These are phyloP conservation scores for Aeoliscus strigatus DNA, from an alignment of 2,797 vertebrate genomes.

Conservation along the genomic window DNA sequence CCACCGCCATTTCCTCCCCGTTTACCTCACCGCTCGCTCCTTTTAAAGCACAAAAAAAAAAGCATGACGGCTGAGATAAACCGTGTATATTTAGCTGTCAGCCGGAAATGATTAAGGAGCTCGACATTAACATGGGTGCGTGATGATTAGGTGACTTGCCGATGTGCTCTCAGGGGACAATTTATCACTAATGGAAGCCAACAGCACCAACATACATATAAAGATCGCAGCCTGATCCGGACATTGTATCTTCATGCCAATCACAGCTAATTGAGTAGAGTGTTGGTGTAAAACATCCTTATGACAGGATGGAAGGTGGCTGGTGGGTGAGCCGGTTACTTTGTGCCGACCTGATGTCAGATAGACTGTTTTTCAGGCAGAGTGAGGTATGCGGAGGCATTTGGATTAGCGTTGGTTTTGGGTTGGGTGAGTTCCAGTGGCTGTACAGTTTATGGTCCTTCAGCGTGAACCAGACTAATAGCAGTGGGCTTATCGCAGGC, in stretches of 20 bases:
- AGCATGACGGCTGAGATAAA: slow-evolving; percentile 29
- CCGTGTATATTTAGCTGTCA: slow-evolving; percentile 26
- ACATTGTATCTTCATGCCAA: slow-evolving; percentile 46
- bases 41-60: slow-evolving; percentile 19
- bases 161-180: slow-evolving; percentile 38
- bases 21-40: neutral
- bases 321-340: slow-evolving; percentile 27
- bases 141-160: slow-evolving; percentile 51
- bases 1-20: neutral
- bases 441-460: slow-evolving; percentile 31
- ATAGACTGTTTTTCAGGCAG: slow-evolving; percentile 40
- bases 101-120: slow-evolving; percentile 32
- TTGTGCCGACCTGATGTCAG: slow-evolving; percentile 11
- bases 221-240: slow-evolving; percentile 29
- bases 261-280: slow-evolving; percentile 59
- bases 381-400: slow-evolving; percentile 28
- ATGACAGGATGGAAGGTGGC: slow-evolving; percentile 29
- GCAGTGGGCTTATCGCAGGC: slow-evolving; percentile 36
- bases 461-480: slow-evolving; percentile 24
- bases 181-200: slow-evolving; percentile 35
- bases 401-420: slow-evolving; percentile 43
- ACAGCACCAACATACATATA: slow-evolving; percentile 10
- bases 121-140: slow-evolving; percentile 25
- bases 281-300: slow-evolving; percentile 28
- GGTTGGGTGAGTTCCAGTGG: neutral